Evolutionary conservation across 2,797 vertebrate genomes (phyloP).

Genomic region (Nannoperca obscura): DNA sequence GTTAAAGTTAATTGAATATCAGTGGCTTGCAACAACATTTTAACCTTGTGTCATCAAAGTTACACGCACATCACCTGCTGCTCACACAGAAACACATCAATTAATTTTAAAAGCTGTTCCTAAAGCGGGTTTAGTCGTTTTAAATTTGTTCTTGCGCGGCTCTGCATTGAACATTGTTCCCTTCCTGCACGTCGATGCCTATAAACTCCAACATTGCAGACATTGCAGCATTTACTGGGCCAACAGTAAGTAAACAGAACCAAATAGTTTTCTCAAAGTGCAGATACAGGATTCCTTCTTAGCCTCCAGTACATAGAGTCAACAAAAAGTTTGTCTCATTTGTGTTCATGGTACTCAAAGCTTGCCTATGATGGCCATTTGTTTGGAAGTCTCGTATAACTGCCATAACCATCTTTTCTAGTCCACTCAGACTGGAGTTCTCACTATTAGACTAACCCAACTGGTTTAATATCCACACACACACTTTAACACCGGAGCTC

Average conservation of each 20-base stretch:
- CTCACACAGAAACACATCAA: not conserved
- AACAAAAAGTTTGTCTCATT: not conserved
- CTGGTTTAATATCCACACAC: not conserved
- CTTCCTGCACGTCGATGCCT: not conserved
- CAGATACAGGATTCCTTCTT: not conserved
- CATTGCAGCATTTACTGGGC: not conserved
- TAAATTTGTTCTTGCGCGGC: not conserved
- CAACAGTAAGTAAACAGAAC: not conserved
- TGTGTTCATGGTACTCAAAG: not conserved
- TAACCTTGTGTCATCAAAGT: not conserved
- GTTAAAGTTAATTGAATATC: too few species aligned
- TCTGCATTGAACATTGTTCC: not conserved
- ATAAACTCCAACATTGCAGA: not conserved
- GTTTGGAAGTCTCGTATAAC: not conserved
- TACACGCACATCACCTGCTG: not conserved
- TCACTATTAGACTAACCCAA: constrained; percentile 1
- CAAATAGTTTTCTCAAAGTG: not conserved
- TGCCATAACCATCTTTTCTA: not conserved
- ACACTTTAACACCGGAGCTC: not conserved
- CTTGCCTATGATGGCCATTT: not conserved
- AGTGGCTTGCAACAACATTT: not conserved
- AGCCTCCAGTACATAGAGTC: not conserved
- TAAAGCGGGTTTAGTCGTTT: not conserved
- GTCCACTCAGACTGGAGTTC: not conserved
- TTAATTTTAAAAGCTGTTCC: not conserved